These are phyloP conservation scores for Balaeniceps rex DNA, from an alignment of 2,113 vertebrate species.

Conservation along the genomic window DNA sequence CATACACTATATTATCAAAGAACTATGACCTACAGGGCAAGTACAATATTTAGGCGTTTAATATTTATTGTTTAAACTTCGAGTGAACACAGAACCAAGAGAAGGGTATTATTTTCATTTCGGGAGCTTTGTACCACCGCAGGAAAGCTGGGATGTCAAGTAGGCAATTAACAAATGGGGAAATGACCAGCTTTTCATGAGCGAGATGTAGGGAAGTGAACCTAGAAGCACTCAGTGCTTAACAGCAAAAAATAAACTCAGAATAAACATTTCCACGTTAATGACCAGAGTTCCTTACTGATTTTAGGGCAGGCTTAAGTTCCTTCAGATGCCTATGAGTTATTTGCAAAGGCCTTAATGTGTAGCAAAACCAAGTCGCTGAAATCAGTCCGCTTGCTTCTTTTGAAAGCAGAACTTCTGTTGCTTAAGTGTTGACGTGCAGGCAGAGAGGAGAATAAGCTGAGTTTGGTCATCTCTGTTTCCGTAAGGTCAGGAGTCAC, in stretches of 20 bases:
- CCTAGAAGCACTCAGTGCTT: background rate
- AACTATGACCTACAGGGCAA: background rate
- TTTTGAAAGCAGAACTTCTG: background rate
- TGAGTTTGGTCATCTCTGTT: background rate
- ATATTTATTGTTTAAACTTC: background rate
- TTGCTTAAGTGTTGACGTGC: background rate
- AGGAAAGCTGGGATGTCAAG: background rate
- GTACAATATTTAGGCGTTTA: rapidly evolving
- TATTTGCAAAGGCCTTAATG: background rate
- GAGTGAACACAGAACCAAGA: background rate
- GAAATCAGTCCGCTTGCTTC: background rate
- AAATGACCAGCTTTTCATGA: background rate
- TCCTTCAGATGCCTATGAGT: rapidly evolving
- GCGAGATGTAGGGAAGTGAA: background rate
- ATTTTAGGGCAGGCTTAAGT: background rate
- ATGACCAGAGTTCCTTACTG: background rate
- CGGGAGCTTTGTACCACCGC: background rate
- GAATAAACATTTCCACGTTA: rapidly evolving
- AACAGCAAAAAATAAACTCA: background rate
- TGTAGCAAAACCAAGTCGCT: background rate
- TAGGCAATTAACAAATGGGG: background rate
- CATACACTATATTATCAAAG: rapidly evolving
- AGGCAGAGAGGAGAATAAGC: background rate
- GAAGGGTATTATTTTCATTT: background rate
- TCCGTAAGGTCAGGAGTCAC: rapidly evolving